Base-by-base conservation (phyloP, 92 coral and sea anemone genomes). In the Parazoanthus darwini region DNA sequence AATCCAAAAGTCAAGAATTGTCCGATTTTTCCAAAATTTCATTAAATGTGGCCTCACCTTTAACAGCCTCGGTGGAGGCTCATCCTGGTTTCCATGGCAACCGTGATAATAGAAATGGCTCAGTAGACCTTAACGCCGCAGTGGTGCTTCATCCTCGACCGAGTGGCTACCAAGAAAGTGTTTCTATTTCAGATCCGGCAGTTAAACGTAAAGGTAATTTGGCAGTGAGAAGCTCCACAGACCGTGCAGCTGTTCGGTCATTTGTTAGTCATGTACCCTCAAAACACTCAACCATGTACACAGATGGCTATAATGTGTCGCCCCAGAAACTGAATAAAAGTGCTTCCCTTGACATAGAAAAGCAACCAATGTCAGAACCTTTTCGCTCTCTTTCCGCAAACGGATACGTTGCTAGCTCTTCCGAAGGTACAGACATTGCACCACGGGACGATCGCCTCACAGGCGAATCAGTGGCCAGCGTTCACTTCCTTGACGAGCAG, bases 401-500 rank as follows among this genome's bases (percentile, higher is more conserved):
- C 7, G 75, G 75, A 37, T 38, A 65, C 23, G 29, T 37, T 20
- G 86, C 75, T 8, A 83, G 87, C 43, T 14, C 78, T 72, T 83
- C 87, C 29, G 87, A 71, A 72, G 39, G 78, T 29, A 23, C 87
- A 4, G 87, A 84, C 18, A 33, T 46, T 18, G 87, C 44, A 7
- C 67, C 23, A 25, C 82, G 67, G 36, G 68, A 8, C 42, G 43
- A 48, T 20, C 68, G 65, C 43, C 43, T 42, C 63, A 16, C 82
- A 13, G 39, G 76, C 59, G 44, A 80, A n/a, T 92, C 94, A 22
- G 26, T 75, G 59, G 88, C 94, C 8, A 92, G 90, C 26, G 94
- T 92, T n/a, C 80, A 89, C 11, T 92, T 89, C 43, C 88, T 90
- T 16, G 92, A 92, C 88, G 94, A 92, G 56, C 88, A 85, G 56